Percentiles rank a stretch among this genome's conserved stretches.
Evolutionary conservation across 2,113 vertebrate species (phyloP).

Genomic region (Thinocorus orbignyianus): DNA sequence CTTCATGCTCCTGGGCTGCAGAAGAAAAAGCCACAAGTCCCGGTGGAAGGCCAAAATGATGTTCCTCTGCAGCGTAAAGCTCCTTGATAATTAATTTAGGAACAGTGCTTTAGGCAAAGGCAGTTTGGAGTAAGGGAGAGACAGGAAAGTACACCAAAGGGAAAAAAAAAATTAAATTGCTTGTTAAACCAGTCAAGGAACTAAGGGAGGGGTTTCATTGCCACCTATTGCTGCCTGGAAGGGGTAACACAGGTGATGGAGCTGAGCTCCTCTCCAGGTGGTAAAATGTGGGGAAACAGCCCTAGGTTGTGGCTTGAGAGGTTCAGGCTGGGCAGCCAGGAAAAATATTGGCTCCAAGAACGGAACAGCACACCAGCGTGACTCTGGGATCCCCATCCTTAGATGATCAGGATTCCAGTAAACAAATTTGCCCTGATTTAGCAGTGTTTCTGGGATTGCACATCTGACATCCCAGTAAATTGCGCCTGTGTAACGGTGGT

Average conservation of each 20-base stretch:
- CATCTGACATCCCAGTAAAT: not conserved
- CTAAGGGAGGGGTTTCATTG: not conserved
- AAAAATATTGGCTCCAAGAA: not conserved
- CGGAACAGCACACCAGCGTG: rapidly evolving
- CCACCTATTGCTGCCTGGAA: not conserved
- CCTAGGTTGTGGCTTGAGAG: not conserved
- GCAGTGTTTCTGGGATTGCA: not conserved
- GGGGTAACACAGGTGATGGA: not conserved
- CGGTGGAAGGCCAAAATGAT: not conserved
- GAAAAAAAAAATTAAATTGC: not conserved
- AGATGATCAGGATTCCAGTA: not conserved
- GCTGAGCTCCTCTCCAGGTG: rapidly evolving
- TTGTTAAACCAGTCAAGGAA: not conserved
- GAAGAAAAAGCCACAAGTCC: not conserved
- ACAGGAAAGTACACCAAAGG: not conserved
- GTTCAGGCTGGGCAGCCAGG: not conserved
- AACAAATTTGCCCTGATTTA: not conserved
- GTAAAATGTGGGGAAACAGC: not conserved
- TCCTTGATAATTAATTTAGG: conserved; percentile 8
- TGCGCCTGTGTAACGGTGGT: not conserved
- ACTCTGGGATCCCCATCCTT: not conserved
- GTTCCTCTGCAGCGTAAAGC: not conserved
- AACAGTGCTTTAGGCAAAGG: conserved; percentile 13
- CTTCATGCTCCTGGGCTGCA: not conserved
- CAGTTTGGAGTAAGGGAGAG: not conserved